These are phyloP conservation scores for Smutsia temminckii DNA, from an alignment of 2,797 vertebrate genomes.

Conservation along the genomic window DNA sequence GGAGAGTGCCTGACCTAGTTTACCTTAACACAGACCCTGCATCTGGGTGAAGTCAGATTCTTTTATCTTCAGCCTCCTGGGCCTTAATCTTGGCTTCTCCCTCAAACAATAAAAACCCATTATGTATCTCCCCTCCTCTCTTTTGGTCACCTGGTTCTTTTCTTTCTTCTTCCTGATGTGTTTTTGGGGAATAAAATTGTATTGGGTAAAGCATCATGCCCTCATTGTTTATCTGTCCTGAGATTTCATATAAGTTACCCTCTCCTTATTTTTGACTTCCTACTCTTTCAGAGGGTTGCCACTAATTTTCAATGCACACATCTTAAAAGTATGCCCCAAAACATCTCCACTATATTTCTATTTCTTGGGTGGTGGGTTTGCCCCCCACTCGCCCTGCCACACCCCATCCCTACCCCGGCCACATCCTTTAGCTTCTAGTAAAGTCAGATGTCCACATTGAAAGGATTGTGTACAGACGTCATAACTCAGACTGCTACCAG, in stretches of 20 bases:
- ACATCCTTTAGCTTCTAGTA: neutral
- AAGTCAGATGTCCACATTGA: neutral
- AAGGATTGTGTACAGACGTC: fast-evolving
- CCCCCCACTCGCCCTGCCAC: too few relatives aligned
- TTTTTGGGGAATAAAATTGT: neutral
- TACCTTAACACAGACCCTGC: neutral
- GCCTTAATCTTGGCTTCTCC: slow-evolving; percentile 53
- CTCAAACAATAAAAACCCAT: slow-evolving; percentile 17
- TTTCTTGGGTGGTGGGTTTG: neutral
- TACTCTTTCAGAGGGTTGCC: neutral
- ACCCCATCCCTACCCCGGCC: too few relatives aligned
- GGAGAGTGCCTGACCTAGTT: slow-evolving; percentile 44
- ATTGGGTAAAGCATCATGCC: neutral
- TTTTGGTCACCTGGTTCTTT: neutral
- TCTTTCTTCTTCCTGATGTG: neutral
- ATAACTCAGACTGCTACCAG: neutral
- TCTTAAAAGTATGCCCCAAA: neutral
- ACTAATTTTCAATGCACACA: neutral
- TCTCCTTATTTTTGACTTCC: neutral
- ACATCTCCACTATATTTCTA: neutral
- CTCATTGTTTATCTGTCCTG: neutral
- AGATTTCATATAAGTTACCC: neutral
- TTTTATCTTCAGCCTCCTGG: slow-evolving; percentile 24
- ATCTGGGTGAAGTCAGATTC: slow-evolving; percentile 41
- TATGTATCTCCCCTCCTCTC: neutral